A percentile compares a stretch with the other conserved stretches of the same genome.
phyloP scores from a whole-genome alignment of 2,797 vertebrate species.

The Agapornis canus region DNA sequence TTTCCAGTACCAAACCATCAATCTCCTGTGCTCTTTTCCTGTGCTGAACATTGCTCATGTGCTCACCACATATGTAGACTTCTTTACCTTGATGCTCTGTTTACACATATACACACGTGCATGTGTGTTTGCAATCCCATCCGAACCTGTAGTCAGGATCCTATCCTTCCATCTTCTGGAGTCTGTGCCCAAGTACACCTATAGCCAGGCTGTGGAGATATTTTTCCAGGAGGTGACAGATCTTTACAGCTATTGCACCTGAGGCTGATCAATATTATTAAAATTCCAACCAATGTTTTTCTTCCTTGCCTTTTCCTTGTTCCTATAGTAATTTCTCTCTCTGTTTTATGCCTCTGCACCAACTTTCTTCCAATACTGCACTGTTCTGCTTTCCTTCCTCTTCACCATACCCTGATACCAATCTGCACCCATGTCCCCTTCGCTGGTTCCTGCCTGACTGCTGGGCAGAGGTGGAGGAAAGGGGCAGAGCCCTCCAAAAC shows the following conservation, averaged over 20 bases:
- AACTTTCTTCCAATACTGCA: background rate
- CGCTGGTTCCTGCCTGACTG: accelerated
- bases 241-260: constrained; percentile 10
- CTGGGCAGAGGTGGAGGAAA: background rate
- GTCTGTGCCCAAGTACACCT: background rate
- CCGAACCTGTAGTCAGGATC: background rate
- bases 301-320: background rate
- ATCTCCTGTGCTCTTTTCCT: background rate
- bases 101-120: accelerated
- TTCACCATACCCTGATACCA: background rate
- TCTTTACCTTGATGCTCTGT: background rate
- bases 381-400: background rate
- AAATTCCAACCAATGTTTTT: background rate
- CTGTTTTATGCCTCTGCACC: background rate
- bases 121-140: background rate
- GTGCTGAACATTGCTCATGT: background rate
- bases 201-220: background rate
- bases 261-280: constrained; percentile 23
- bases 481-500: background rate
- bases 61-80: background rate
- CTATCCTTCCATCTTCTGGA: background rate
- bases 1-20: background rate
- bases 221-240: background rate
- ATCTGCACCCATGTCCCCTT: accelerated
- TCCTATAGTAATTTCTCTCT: constrained; percentile 18